A percentile compares a stretch with the other conserved stretches of the same genome.
Conservation (phyloP, 2,113 vertebrate species). For the Nycticryphes semicollaris region DNA sequence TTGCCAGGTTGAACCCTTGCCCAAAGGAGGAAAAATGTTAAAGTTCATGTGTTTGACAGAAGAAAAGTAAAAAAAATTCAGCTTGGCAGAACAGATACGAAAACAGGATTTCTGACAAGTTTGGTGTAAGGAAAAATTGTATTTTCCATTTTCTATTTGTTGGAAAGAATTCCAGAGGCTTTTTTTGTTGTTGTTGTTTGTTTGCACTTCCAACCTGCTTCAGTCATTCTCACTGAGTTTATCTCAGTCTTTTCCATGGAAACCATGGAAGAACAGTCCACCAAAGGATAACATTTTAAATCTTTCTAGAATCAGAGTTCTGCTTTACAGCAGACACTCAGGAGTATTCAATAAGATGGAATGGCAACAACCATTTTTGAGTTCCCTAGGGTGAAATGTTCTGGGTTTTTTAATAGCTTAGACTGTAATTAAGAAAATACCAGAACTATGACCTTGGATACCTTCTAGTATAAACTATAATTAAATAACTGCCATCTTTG, state of each 20-base stretch:
- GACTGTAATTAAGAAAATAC: constrained; percentile 61
- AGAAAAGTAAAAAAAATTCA: background rate
- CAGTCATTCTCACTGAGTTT: background rate
- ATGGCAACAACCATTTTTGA: background rate
- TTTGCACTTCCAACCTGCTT: background rate
- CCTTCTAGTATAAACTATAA: constrained; percentile 46
- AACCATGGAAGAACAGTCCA: background rate
- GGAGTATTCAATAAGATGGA: background rate
- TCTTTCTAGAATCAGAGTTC: constrained; percentile 18
- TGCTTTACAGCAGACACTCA: background rate
- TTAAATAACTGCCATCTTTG: constrained; percentile 45
- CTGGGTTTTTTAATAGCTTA: constrained; percentile 21
- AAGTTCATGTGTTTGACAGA: background rate
- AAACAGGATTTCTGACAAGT: background rate
- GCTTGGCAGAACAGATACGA: background rate
- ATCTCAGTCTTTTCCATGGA: background rate
- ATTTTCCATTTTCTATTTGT: background rate
- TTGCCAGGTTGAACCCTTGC: background rate
- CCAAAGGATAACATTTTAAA: background rate
- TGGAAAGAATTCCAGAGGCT: background rate
- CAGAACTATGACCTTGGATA: constrained; percentile 43
- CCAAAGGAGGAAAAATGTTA: background rate
- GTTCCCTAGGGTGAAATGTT: constrained; percentile 30
- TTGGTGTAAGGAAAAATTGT: background rate
- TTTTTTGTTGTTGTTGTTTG: background rate